Conservation (phyloP, 2,113 vertebrate species). For the Chaenogobius annularis region DNA sequence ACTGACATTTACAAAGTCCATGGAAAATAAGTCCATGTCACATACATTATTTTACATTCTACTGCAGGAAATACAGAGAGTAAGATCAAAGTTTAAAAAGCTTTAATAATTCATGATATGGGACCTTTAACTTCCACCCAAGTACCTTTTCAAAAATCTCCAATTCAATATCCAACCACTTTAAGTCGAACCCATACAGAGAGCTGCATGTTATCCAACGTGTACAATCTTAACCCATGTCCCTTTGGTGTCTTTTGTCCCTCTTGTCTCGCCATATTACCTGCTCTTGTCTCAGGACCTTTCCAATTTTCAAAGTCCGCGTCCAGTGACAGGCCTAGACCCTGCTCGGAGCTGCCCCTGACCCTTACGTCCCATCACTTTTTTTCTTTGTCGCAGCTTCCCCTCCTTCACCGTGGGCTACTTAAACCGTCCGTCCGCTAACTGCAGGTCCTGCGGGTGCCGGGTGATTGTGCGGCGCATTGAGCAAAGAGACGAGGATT, state of each 20-base stretch:
- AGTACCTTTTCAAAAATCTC: not conserved
- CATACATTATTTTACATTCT: too few species aligned
- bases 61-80: too few species aligned
- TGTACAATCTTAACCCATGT: conserved; percentile 43
- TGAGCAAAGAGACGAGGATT: conserved; percentile 77
- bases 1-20: too few species aligned
- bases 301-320: conserved; percentile 54
- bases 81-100: not conserved
- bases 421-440: conserved; percentile 69
- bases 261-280: conserved; percentile 41
- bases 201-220: conserved; percentile 19
- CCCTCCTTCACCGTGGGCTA: conserved; percentile 64
- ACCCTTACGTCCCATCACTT: conserved; percentile 64
- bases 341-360: conserved; percentile 63
- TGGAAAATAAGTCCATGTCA: too few species aligned
- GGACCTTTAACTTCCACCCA: not conserved
- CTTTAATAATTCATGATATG: not conserved
- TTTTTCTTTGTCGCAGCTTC: conserved; percentile 67
- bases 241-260: conserved; percentile 40
- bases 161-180: conserved; percentile 18
- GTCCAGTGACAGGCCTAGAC: conserved; percentile 48
- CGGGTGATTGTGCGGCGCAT: conserved; percentile 76
- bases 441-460: conserved; percentile 74
- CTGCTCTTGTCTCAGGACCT: conserved; percentile 36
- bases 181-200: conserved; percentile 9